phyloP scores from a whole-genome alignment of 2,113 vertebrate genomes.

The Salvator merianae region DNA sequence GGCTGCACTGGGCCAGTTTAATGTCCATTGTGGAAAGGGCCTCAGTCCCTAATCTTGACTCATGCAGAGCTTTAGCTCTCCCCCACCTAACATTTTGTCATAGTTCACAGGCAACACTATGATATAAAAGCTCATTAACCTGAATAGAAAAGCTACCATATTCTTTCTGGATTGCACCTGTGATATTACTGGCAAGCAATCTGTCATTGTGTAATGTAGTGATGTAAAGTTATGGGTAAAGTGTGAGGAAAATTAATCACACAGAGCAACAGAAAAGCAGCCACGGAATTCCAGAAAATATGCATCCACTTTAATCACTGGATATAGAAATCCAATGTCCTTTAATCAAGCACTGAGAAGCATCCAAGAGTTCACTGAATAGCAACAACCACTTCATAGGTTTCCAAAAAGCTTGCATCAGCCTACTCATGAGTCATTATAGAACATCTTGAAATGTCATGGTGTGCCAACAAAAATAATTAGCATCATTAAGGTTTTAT shows the following conservation, averaged over 20 bases:
- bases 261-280: not conserved
- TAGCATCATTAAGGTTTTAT: constrained; percentile 25
- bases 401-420: constrained; percentile 9
- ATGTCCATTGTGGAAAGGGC: not conserved
- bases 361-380: not conserved
- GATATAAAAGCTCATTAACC: not conserved
- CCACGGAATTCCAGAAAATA: constrained; percentile 9
- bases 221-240: not conserved
- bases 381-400: constrained; percentile 16
- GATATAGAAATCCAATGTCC: not conserved
- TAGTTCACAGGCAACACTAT: not conserved
- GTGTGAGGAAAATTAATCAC: not conserved
- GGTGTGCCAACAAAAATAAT: constrained; percentile 41
- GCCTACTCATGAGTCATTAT: constrained; percentile 19
- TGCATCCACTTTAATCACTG: not conserved
- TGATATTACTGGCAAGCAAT: not conserved
- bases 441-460: constrained; percentile 36
- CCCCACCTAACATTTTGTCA: not conserved
- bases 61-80: not conserved
- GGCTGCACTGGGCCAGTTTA: no score
- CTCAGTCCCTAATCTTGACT: not conserved
- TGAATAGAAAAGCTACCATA: not conserved
- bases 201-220: not conserved
- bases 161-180: not conserved
- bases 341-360: constrained; percentile 8